Evolutionary conservation across 2,888 invertebrate species (phyloP), one percentile per base, ranked within the genome.

Genomic region (Lithophane leautieri): DNA sequence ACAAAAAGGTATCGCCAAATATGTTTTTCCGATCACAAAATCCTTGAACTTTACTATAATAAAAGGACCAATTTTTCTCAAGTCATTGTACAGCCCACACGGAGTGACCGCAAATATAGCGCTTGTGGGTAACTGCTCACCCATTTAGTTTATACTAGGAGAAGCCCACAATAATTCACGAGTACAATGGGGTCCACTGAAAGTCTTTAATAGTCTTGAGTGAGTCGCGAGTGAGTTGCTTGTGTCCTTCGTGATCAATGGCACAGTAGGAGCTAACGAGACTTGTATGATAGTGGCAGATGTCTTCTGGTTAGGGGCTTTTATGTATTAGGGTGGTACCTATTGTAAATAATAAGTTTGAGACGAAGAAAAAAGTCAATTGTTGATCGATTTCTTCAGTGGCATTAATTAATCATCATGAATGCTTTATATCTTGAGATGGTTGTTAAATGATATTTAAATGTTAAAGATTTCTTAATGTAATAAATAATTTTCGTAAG

Each of bases 101-200:
- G 73, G 81, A 78, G 79, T 79, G 81, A 90, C 91, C 92, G 87
- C 92, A 91, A 89, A 89, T 86, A 89, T 85, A 84, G 76, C 81
- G 79, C 81, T 88, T 90, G 91, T 89, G 89, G 89, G 87, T 84
- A n/a, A n/a, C n/a, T n/a, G n/a, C 28, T 67, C 86, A 88, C 88
- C 89, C 87, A 79, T 90, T 91, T 86, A 90, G 88, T 89, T 89
- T 85, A 71, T 86, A 92, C 91, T 89, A 91, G 89, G 80, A 90
- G 87, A 93, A 91, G 93, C 93, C 93, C 89, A 89, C 92, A 85
- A 93, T 94, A 93, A 91, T 89, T 94, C 91, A 93, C 78, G 81
- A 75, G 78, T 74, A 94, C 94, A 94, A 94, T 93, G 87, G 85
- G 80, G 82, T 79, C 85, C 83, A 89, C 89, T 92, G 91, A 91